Conservation (phyloP, 2,888 invertebrate genomes). For the Crematogaster levior region DNA sequence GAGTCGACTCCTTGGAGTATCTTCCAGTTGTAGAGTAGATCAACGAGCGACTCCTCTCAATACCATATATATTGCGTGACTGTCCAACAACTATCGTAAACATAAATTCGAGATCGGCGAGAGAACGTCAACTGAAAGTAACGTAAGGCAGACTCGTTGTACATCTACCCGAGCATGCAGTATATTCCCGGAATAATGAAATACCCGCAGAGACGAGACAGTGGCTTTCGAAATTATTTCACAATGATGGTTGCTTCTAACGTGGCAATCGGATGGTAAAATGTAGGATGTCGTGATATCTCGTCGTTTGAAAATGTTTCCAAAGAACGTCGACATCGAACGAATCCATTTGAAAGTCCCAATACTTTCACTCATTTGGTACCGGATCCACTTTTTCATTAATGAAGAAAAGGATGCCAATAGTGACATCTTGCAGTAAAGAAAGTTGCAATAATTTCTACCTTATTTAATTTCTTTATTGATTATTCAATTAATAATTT, state of each 20-base stretch:
- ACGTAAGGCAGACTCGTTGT: slow-evolving; percentile 17
- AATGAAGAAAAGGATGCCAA: slow-evolving; percentile 13
- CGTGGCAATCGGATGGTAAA: slow-evolving; percentile 2
- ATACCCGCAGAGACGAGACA: slow-evolving; percentile 20
- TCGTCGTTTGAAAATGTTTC: slow-evolving; percentile 16
- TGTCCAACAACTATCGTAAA: slow-evolving; percentile 60
- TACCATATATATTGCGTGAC: slow-evolving; percentile 27
- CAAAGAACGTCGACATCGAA: background rate
- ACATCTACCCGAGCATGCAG: slow-evolving; percentile 8
- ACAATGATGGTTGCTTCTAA: background rate
- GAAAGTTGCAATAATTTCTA: slow-evolving; percentile 7
- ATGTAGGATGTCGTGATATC: slow-evolving; percentile 1
- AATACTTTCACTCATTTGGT: slow-evolving; percentile 36
- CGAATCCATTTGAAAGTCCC: slow-evolving; percentile 32
- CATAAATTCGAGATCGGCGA: slow-evolving; percentile 58
- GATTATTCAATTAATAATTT: background rate
- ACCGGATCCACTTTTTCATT: slow-evolving; percentile 14
- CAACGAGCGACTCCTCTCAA: slow-evolving; percentile 15
- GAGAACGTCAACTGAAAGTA: slow-evolving; percentile 39
- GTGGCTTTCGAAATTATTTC: slow-evolving; percentile 34
- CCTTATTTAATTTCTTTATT: background rate
- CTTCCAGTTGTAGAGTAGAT: slow-evolving; percentile 37
- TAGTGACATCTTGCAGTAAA: background rate
- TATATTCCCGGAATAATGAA: slow-evolving; percentile 47
- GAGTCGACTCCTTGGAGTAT: slow-evolving; percentile 40